These are phyloP conservation scores for Rutpela maculata DNA, from an alignment of 2,888 invertebrate species.

Conservation along the genomic window DNA sequence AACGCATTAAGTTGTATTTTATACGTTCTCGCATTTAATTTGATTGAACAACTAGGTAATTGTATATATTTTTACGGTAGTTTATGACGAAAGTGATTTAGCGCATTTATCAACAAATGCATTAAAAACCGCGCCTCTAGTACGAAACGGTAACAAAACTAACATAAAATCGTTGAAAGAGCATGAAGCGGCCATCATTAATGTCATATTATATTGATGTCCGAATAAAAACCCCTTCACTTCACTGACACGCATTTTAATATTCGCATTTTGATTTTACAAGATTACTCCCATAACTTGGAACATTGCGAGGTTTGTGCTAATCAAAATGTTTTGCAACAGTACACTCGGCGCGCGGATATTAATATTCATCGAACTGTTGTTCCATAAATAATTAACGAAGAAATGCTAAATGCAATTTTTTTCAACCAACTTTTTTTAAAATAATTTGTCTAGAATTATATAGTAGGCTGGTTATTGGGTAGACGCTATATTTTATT, in stretches of 20 bases:
- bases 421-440: background rate
- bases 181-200: conserved; percentile 28
- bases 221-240: conserved; percentile 35
- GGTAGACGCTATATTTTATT: background rate
- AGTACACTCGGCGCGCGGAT: background rate
- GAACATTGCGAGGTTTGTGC: background rate
- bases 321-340: conserved; percentile 22
- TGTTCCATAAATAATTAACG: conserved; percentile 12
- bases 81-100: conserved; percentile 19
- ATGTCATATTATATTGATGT: conserved; percentile 39
- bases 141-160: conserved; percentile 20
- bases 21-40: background rate
- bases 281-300: conserved; percentile 1
- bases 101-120: background rate
- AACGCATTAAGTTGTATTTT: conserved; percentile 1
- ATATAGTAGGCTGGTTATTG: background rate
- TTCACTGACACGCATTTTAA: conserved; percentile 42
- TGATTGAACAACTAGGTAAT: conserved; percentile 9
- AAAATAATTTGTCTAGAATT: background rate
- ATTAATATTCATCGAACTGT: conserved; percentile 7
- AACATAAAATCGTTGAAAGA: background rate
- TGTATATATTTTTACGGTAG: conserved; percentile 16
- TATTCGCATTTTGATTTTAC: conserved; percentile 25
- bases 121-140: conserved; percentile 23
- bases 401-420: background rate